Evolutionary conservation across 2,888 invertebrate species (phyloP), one percentile per base, ranked within the genome.

Genomic region (Thyatira batis): DNA sequence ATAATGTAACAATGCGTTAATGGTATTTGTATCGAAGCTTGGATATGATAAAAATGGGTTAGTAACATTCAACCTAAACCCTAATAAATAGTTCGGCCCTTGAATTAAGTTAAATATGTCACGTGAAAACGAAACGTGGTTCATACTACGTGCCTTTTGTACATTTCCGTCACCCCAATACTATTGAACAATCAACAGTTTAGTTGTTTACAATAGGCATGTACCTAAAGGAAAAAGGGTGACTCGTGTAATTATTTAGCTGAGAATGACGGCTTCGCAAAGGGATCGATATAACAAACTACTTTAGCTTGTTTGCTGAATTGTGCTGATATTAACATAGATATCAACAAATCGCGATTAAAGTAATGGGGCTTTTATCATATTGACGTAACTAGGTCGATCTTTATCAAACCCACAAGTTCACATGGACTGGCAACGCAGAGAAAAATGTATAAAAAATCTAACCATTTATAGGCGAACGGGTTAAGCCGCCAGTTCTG

Each of bases 71-170:
- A 39, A 39, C 39, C 11, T 27, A 17, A 10, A 27, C 28, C 20
- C 20, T 20, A 21, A 45, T 43, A 21, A n/a, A 67, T 63, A 58
- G 58, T 58, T 61, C 55, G 54, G 61, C 69, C 69, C 65, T 63
- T 63, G 52, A 63, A 60, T 70, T 52, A 65, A 59, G 71, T 65
- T 78, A 76, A 80, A 84, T 83, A 78, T 75, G 76, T 79, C 80
- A 79, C 82, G 81, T 83, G 84, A 84, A 84, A 71, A 80, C 74
- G 80, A 82, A 83, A 83, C 82, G 77, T 79, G 79, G 61, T 60
- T 58, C 50, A 39, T 81, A 70, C 79, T 76, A 85, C 86, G 87
- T 86, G 85, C 78, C 86, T 77, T 85, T 89, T 87, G 87, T 81
- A 79, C 82, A 82, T 77, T 83, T 81, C 76, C 70, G 76, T 78